Base-by-base conservation (phyloP, 2,888 invertebrate genomes). In the Noctua janthina region DNA sequence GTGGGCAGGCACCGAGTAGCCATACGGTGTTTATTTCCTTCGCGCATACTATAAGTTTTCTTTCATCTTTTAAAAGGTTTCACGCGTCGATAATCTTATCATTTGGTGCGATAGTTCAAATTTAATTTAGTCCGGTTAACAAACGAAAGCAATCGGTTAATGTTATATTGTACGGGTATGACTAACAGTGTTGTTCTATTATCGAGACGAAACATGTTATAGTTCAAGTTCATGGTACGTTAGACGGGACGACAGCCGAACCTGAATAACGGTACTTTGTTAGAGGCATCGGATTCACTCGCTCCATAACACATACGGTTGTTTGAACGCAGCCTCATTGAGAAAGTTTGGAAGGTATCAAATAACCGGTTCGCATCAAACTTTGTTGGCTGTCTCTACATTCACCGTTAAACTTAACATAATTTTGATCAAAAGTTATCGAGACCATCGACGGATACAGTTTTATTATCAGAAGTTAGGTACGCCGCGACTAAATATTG, bases 11-110 rank as follows among this genome's bases (percentile, higher is more conserved):
- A 77, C 70, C 79, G 51, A 43, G 46, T 64, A 62, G 67, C 73
- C 72, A 69, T 62, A 70, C 74, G 78, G 78, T 77, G 84, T 76
- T 77, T 62, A 13, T 39, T 66, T 66, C 82, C 81, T 39, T 35
- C 54, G 29, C 69, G 39, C 46, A 23, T 69, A 43, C 59, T 82
- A 71, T 73, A 80, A 74, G 75, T 81, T 87, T 78, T 81, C 81
- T 82, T 71, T 84, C 79, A 88, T 79, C 70, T 77, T 81, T 75
- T 74, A 64, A 68, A 79, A 77, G 83, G 64, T 82, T 86, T 86
- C 76, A 64, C 69, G 56, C 62, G 72, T 81, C 56, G 56, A 69
- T 81, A 81, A 82, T 81, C 73, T 82, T 81, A 83, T 87, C 83
- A 73, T 64, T 77, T 51, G 20, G 71, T 78, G 54, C 51, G 11